These are phyloP conservation scores for Aramus guarauna DNA, from an alignment of 2,113 vertebrate genomes.

Conservation along the genomic window DNA sequence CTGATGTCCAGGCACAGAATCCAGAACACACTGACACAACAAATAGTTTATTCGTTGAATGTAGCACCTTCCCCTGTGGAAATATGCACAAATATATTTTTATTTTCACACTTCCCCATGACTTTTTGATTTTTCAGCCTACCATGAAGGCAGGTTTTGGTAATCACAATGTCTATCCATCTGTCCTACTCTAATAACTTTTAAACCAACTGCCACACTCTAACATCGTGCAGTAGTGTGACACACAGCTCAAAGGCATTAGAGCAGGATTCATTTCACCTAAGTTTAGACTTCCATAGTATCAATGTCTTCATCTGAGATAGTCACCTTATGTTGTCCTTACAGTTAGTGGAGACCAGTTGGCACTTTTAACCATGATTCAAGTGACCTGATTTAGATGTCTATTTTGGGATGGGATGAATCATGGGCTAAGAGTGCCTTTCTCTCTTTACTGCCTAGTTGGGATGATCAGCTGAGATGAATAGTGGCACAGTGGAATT, in stretches of 20 bases:
- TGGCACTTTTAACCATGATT: background rate
- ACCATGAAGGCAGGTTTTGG: background rate
- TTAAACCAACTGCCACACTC: background rate
- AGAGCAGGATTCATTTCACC: constrained; percentile 18
- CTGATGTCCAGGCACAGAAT: background rate
- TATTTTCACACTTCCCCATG: background rate
- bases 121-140: background rate
- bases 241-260: background rate
- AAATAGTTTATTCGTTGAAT: background rate
- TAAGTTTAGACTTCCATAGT: constrained; percentile 20
- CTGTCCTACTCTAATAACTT: background rate
- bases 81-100: background rate
- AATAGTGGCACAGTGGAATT: background rate
- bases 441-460: background rate
- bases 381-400: constrained; percentile 3
- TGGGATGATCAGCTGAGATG: background rate
- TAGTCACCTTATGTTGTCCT: constrained; percentile 4
- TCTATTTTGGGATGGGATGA: constrained; percentile 23
- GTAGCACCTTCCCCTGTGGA: background rate
- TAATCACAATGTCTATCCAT: background rate
- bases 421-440: background rate
- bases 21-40: background rate
- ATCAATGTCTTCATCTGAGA: background rate
- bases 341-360: constrained; percentile 3
- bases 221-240: background rate